These are phyloP conservation scores for Nebria salina DNA, from an alignment of 2,888 invertebrate genomes.

Conservation along the genomic window DNA sequence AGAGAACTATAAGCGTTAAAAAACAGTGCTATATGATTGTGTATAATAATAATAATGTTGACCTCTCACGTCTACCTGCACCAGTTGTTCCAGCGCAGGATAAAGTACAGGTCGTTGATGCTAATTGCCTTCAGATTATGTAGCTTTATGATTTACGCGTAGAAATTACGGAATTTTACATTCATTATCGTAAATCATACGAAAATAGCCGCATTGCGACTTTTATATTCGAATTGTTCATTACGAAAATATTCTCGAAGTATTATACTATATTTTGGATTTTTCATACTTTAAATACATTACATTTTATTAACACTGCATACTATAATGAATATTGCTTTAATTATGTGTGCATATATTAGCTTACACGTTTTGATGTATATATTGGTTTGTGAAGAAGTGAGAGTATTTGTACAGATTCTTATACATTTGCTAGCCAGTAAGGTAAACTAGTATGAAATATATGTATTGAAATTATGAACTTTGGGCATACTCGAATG, in stretches of 20 bases:
- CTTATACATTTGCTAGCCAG: no score
- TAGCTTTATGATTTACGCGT: constrained; percentile 27
- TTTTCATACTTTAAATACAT: no score
- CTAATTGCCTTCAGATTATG: constrained; percentile 40
- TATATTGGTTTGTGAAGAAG: no score
- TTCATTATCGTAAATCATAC: constrained; percentile 38
- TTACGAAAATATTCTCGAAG: neutral
- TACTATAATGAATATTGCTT: no score
- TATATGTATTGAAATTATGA: no score
- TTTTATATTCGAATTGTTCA: constrained; percentile 4
- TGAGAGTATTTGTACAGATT: no score
- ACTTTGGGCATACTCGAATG: no score
- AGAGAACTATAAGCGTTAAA: neutral
- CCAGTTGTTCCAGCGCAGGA: constrained; percentile 17
- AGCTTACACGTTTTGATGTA: no score
- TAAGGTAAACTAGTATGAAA: no score
- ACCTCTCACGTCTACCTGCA: neutral
- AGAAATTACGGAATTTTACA: constrained; percentile 38
- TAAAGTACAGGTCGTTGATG: constrained; percentile 34
- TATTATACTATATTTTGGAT: neutral
- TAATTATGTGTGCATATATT: no score
- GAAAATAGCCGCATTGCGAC: constrained; percentile 22
- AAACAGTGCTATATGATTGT: neutral
- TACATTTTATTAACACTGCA: no score
- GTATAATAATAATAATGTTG: neutral